Evolutionary conservation across 2,113 vertebrate species (phyloP).

Genomic region (Sinocyclocheilus anshuiensis): DNA sequence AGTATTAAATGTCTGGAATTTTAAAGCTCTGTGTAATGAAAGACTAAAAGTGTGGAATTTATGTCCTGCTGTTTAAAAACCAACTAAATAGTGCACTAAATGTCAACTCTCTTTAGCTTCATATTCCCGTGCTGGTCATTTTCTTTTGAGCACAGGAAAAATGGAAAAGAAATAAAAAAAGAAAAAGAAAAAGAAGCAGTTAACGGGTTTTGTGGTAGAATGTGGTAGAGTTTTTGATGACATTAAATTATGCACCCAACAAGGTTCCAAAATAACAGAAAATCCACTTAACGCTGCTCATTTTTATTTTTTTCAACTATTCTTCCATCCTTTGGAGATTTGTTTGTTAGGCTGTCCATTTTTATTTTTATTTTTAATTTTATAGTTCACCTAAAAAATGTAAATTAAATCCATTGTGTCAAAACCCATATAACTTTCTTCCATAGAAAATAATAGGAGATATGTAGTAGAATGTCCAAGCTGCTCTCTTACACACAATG

Average conservation of each 20-base stretch:
- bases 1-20: constrained; percentile 6
- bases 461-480: background rate
- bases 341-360: background rate
- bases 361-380: no score
- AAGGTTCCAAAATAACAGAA: constrained; percentile 57
- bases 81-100: constrained; percentile 63
- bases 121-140: constrained; percentile 59
- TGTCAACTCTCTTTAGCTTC: constrained; percentile 69
- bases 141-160: constrained; percentile 54
- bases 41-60: constrained; percentile 53
- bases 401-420: background rate
- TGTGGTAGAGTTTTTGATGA: constrained; percentile 61
- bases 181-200: background rate
- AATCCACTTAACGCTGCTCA: constrained; percentile 54
- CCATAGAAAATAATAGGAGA: background rate
- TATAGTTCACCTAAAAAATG: no score
- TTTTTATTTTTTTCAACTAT: no score
- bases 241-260: constrained; percentile 63
- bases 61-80: constrained; percentile 55
- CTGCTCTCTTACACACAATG: background rate
- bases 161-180: constrained; percentile 51
- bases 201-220: no score
- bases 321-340: background rate
- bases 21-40: background rate
- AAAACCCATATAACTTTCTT: background rate